Conservation (phyloP, 2,888 invertebrate genomes). For the Herminia tarsipennalis region DNA sequence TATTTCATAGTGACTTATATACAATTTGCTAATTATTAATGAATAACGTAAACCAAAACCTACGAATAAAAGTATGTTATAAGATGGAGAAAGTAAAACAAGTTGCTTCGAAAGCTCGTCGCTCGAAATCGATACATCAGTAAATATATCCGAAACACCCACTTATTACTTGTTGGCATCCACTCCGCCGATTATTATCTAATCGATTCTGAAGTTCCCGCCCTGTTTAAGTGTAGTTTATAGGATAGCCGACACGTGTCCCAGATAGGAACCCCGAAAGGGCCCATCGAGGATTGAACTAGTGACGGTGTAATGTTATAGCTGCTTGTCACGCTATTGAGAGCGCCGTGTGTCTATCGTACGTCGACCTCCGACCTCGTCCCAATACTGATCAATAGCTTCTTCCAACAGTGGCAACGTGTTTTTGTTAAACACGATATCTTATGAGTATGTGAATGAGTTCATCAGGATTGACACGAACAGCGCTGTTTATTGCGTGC, state of each 20-base stretch:
- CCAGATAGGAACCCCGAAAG: background rate
- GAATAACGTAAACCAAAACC: background rate
- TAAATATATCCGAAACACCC: slow-evolving; percentile 11
- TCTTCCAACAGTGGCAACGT: background rate
- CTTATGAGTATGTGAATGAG: no score
- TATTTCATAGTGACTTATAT: no score
- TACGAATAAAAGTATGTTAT: no score
- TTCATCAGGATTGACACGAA: slow-evolving; percentile 7
- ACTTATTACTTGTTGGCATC: slow-evolving; percentile 8
- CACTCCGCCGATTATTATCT: background rate
- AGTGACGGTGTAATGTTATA: background rate
- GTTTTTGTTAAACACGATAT: background rate
- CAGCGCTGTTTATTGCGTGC: background rate
- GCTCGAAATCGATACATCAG: slow-evolving; percentile 11
- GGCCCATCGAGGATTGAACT: background rate
- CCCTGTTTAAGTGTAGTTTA: background rate
- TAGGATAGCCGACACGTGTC: slow-evolving; percentile 1
- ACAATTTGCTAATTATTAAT: no score
- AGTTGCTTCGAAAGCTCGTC: background rate
- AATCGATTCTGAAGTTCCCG: background rate
- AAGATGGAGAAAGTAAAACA: slow-evolving; percentile 1
- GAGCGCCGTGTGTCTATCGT: slow-evolving; percentile 7
- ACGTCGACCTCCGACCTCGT: slow-evolving; percentile 35
- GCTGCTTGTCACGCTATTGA: slow-evolving; percentile 7
- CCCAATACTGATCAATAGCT: slow-evolving; percentile 19